Evolutionary conservation across 2,113 vertebrate genomes (phyloP), one percentile per base, ranked within the genome.

Genomic region (Hystrix cristata): DNA sequence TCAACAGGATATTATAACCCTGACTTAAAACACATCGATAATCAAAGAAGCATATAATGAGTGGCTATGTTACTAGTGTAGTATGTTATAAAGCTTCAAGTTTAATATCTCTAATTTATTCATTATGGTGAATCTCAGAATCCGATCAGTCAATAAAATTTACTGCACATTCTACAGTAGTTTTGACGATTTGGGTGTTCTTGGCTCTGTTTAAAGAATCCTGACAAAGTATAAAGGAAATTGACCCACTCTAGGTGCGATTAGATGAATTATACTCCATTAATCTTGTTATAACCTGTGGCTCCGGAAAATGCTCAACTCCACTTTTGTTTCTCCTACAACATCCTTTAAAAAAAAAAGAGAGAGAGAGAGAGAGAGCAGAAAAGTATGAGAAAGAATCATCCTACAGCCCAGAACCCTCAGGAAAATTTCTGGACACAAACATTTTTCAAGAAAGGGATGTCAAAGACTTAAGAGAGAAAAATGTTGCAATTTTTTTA

Each of bases 221-320:
- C 51, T 55, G 51, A 81, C 81, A 96, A 48, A 87, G 21, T 80
- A 65, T 59, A 72, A 87, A 91, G 29, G 62, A 71, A 31, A 89
- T 74, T 4, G 25, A 89, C 38, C 69, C 1, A 10, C 1, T 76
- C 85, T 11, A 10, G 76, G 18, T 87, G 1, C 67, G 90, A 62
- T 12, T 29, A 74, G 51, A 78, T 55, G 46, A 14, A 64, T 84
- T 88, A 53, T 93, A 18, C 81, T 86, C 15, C 88, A 43, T 55
- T 93, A 60, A 89, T 92, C 71, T 88, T 59, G 94, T 96, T 96
- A 91, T 92, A 72, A 34, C 60, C n/a, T 48, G 85, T 13, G 31
- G 10, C n/a, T 88, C 21, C 9, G 69, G 84, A 92, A 95, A 97
- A 86, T 38, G 16, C 31, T 60, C 60, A 87, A 48, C 48, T 69